Conservation (phyloP, 2,888 invertebrate genomes). For the Polymixis flavicincta region DNA sequence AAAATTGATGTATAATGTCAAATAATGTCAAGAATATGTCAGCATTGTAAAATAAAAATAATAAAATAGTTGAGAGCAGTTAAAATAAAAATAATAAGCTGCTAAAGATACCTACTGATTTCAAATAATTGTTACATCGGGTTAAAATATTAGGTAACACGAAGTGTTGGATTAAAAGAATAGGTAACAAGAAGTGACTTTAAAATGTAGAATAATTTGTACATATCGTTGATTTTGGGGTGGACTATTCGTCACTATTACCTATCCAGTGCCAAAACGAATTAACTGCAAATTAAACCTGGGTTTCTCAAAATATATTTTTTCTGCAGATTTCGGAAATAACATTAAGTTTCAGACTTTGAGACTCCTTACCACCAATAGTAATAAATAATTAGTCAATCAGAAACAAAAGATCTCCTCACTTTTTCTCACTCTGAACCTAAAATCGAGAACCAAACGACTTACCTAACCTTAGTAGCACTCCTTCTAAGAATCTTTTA, state of each 20-base stretch:
- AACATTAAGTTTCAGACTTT: background rate
- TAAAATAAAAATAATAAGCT: background rate
- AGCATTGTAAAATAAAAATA: too few relatives aligned
- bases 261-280: background rate
- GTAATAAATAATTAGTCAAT: background rate
- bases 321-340: background rate
- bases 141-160: background rate
- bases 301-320: background rate
- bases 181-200: background rate
- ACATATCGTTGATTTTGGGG: background rate
- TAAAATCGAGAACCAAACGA: conserved; percentile 11
- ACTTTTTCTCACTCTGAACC: background rate
- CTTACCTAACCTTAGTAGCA: conserved; percentile 27
- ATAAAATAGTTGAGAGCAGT: too few relatives aligned
- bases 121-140: background rate
- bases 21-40: too few relatives aligned
- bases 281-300: background rate
- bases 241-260: background rate
- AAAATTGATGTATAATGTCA: too few relatives aligned
- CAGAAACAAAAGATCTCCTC: background rate
- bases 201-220: background rate
- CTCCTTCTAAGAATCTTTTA: conserved; percentile 52
- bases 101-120: too few relatives aligned
- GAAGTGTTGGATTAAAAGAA: too few relatives aligned
- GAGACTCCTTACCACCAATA: background rate